Base-by-base conservation (phyloP, 53 echinoderm and acorn worm genomes). In the Patiria pectinifera region DNA sequence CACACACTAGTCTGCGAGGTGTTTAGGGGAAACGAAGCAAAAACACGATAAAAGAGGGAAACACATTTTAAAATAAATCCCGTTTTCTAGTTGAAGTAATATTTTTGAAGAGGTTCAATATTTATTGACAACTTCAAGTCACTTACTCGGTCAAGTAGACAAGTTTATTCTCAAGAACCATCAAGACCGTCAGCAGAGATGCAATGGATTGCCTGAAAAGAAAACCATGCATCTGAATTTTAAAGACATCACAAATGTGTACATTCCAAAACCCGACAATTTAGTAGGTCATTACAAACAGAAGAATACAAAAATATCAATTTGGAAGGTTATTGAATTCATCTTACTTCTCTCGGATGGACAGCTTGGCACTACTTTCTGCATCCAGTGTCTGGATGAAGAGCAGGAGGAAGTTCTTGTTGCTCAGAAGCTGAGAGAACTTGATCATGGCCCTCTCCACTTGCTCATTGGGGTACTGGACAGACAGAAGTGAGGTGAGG, bases 71-170 rank as follows among this genome's bases (percentile, higher is more conserved):
- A 35, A 35, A n/a, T n/a, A n/a, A 35, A 35, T 35, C 35, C 35
- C 35, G 1, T 35, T 35, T 35, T 35, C 35, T 35, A 12, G 60
- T 60, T 60, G 8, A 12, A 60, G 12, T 60, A 12, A 60, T 14
- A 80, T 35, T 1, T 35, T 35, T 35, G 35, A 18, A 70, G 70
- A 16, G 4, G 2, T 5, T 35, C 35, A 35, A 35, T 1, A 35
- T 35, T 35, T 35, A 35, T 35, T 0, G 35, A 35, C 19, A 70
- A 70, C 0, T 4, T 70, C 14, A 70, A 70, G 70, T 74, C 22
- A 95, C 97, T 97, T 87, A 97, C 97, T 97, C 97, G 23, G 97
- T 96, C 9, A 97, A 79, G 80, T 97, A 97, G 10, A 91, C 92
- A 15, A 98, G 85, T 76, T 98, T 98, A 21, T 93, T 94, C 91